These are phyloP conservation scores for Scatophagus argus DNA, from an alignment of 2,113 vertebrate genomes.

Conservation along the genomic window DNA sequence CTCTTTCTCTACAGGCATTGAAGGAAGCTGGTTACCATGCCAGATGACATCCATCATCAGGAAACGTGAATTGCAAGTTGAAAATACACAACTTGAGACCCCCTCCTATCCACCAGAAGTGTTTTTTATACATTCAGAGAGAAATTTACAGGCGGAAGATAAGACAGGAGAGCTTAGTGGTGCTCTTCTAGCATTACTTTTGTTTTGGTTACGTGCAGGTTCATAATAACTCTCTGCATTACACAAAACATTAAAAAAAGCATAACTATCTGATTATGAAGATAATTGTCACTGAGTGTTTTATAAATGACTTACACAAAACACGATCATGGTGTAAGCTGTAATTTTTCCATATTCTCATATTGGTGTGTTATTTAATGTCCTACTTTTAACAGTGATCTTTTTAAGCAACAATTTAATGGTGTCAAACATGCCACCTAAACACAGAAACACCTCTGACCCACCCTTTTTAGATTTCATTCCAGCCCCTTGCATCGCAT, in stretches of 20 bases:
- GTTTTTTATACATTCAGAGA: neutral
- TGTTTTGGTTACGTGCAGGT: neutral
- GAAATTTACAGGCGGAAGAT: neutral
- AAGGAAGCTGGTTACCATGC: conserved; percentile 30
- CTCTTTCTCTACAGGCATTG: conserved; percentile 47
- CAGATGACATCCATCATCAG: conserved; percentile 59
- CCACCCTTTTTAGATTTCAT: conserved; percentile 48
- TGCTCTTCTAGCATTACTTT: neutral
- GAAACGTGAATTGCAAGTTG: conserved; percentile 40
- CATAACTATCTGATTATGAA: no score
- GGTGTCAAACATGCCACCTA: neutral
- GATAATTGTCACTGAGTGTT: no score
- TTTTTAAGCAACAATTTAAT: neutral
- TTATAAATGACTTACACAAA: no score
- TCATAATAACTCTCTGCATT: neutral
- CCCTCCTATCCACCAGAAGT: conserved; percentile 8
- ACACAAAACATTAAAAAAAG: neutral
- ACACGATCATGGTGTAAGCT: neutral
- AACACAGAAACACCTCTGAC: conserved; percentile 14
- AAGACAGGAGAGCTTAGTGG: neutral
- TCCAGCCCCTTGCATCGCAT: conserved; percentile 28
- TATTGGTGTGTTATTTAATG: neutral
- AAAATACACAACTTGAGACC: conserved; percentile 27
- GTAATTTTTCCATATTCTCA: neutral
- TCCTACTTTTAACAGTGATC: neutral